These are phyloP conservation scores for Aegithalos caudatus DNA, from an alignment of 2,113 vertebrate species.

Conservation along the genomic window DNA sequence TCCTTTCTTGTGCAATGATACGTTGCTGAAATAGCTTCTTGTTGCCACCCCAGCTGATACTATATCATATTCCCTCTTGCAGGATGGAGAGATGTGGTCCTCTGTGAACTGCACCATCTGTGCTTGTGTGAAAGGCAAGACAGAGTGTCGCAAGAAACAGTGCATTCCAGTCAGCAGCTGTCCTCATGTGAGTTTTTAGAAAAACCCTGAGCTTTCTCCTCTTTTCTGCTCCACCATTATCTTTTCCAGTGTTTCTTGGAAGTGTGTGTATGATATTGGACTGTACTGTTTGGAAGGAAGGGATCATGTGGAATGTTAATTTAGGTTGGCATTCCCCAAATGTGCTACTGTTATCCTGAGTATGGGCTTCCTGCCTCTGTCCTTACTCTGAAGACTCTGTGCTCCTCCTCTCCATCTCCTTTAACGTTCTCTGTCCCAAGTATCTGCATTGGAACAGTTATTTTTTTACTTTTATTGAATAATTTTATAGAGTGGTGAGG, in stretches of 20 bases:
- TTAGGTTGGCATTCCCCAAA: not conserved
- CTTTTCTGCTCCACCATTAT: not conserved
- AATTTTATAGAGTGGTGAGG: not conserved
- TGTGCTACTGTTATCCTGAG: not conserved
- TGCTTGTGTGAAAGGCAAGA: conserved; percentile 86
- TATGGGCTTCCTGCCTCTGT: not conserved
- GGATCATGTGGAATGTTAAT: not conserved
- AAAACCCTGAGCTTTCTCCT: not conserved
- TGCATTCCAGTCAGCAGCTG: conserved; percentile 92
- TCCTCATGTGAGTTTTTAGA: conserved; percentile 82
- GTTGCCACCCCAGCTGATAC: conserved; percentile 33
- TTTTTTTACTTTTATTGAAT: not conserved
- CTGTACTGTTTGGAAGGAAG: not conserved
- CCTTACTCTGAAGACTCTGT: not conserved
- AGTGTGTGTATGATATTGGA: not conserved
- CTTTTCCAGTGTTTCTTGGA: not conserved
- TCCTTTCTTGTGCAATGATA: conserved; percentile 14
- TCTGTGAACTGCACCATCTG: conserved; percentile 95
- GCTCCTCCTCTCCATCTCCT: not conserved
- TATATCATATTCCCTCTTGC: conserved; percentile 43
- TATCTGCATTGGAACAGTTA: not conserved
- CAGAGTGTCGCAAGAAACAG: conserved; percentile 89
- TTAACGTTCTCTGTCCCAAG: not conserved
- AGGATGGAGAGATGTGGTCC: conserved; percentile 98
- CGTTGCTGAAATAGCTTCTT: conserved; percentile 34